Evolutionary conservation across 35 echinoderm and acorn worm genomes (phyloP), one percentile per base, ranked within the genome.

Genomic region (Nesometra sesokonis): DNA sequence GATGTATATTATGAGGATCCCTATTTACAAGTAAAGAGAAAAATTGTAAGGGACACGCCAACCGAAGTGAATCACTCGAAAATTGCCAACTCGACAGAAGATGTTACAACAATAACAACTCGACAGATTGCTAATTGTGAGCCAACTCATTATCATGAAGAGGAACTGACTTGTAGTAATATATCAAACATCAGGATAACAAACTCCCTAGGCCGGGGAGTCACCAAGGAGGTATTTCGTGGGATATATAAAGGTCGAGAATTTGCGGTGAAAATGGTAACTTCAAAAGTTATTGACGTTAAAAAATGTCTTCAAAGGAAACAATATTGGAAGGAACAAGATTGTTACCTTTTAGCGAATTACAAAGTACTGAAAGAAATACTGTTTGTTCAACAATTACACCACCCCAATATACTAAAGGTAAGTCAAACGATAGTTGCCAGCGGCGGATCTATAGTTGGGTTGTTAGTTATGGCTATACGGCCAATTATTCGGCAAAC

Each of bases 321-420:
- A 80, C 87, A 79, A 29, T 86, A 78, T 36, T 36, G 78, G 32
- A 78, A 33, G 0, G 29, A 76, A 79, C 57, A 83, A 21, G 86
- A 92, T 29, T 97, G 96, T 40, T 94, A 82, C 17, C 84, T 92
- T 76, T 90, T 92, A 77, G 96, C 96, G 17, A 94, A 94, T 36
- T 94, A 92, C 76, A 99, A 99, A 84, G 67, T 99, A 32, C 84
- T 99, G 84, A 99, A 99, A 46, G 96, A 99, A 31, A 94, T 99
- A 32, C 77, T 83, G 7, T 82, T 92, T 33, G 3, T 77, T 8
- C 77, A 88, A 80, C 96, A 99, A 77, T 85, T 99, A 9, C 39
- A 94, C 27, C 93, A 94, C 83, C 90, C 77, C 11, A 92, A 88
- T 57, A 88, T 99, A 39, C 29, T 93, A 35, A 90, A 99, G 93